Evolutionary conservation across 2,888 invertebrate genomes (phyloP).

Genomic region (Yponomeuta malinellus): DNA sequence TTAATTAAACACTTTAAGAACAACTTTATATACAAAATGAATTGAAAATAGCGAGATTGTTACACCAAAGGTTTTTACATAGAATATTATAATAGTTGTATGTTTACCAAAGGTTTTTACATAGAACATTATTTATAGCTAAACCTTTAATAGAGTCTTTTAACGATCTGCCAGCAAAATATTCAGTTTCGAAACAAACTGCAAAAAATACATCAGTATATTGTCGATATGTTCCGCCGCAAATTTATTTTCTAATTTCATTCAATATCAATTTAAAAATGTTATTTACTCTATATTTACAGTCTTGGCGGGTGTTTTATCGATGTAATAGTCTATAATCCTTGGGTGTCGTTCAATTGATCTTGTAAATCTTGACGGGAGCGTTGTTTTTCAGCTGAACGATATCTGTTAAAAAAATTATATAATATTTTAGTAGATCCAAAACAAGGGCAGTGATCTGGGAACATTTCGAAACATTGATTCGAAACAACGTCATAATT

Average conservation of each 20-base stretch:
- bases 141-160: too few relatives aligned
- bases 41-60: too few relatives aligned
- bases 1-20: background rate
- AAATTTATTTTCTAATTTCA: constrained; percentile 29
- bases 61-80: too few relatives aligned
- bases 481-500: too few relatives aligned
- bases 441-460: background rate
- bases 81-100: too few relatives aligned
- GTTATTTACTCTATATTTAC: constrained; percentile 38
- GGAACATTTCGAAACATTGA: too few relatives aligned
- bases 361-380: constrained; percentile 46
- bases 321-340: constrained; percentile 42
- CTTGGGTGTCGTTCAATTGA: constrained; percentile 47
- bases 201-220: constrained; percentile 32
- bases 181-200: background rate
- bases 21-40: background rate
- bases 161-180: background rate
- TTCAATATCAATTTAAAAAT: constrained; percentile 38
- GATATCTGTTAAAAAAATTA: constrained; percentile 42
- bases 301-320: constrained; percentile 32
- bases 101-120: too few relatives aligned
- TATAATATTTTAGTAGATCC: background rate
- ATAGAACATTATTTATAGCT: too few relatives aligned
- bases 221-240: constrained; percentile 71
- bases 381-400: constrained; percentile 38